Conservation (phyloP, 2,113 vertebrate genomes). For the Mus spicilegus region DNA sequence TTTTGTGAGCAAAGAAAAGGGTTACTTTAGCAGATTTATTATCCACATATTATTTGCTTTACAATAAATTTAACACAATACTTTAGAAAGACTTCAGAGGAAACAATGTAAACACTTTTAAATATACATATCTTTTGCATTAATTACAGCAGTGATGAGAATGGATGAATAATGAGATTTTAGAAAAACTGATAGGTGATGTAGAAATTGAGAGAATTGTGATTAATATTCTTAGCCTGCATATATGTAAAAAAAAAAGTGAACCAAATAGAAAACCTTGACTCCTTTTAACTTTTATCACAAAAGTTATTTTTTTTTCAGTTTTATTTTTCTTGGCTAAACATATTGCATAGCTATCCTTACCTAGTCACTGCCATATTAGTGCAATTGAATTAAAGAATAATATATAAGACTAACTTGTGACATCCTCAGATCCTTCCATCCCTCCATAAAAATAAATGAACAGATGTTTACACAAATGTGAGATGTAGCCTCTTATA, state of each 20-base stretch:
- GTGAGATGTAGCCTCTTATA: background rate
- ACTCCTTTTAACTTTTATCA: conserved; percentile 34
- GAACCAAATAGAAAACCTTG: background rate
- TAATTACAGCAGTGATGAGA: background rate
- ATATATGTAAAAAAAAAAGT: background rate
- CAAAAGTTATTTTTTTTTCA: background rate
- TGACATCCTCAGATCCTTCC: background rate
- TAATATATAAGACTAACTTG: background rate
- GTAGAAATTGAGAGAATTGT: conserved; percentile 37
- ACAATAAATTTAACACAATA: background rate
- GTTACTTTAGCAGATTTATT: conserved; percentile 31
- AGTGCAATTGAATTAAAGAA: background rate
- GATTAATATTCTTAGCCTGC: background rate
- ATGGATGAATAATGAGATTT: background rate
- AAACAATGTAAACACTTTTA: conserved; percentile 36
- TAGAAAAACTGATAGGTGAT: background rate
- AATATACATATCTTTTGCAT: conserved; percentile 10
- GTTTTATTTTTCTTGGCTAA: background rate
- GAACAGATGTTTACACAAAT: conserved; percentile 25
- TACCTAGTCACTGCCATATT: background rate
- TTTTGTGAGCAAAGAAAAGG: conserved; percentile 15
- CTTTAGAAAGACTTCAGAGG: conserved; percentile 46
- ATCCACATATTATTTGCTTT: conserved; percentile 27
- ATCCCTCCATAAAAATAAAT: background rate
- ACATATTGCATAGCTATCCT: background rate